Evolutionary conservation across 92 coral and sea anemone genomes (phyloP).

Genomic region (Blastomussa wellsi): DNA sequence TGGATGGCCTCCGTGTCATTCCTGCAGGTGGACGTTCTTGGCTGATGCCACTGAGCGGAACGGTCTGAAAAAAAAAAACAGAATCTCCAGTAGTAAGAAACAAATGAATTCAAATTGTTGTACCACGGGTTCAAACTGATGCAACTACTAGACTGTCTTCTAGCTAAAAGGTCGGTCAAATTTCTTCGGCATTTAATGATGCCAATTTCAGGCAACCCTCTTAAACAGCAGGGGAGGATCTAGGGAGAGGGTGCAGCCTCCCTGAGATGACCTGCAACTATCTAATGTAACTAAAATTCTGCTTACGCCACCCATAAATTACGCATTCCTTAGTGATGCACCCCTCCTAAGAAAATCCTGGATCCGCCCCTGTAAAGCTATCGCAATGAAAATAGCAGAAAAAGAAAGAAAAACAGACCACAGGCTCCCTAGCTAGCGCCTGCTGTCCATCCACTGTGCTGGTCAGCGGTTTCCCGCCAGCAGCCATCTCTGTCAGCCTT

Average conservation of each 20-base stretch:
- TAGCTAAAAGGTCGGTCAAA: neutral
- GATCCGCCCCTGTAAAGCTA: no score
- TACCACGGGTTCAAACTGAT: neutral
- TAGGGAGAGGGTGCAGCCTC: no score
- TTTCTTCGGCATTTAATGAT: no score
- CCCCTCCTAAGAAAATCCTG: no score
- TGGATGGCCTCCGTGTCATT: constrained; percentile 18
- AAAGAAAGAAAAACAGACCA: constrained; percentile 46
- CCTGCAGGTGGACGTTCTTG: constrained; percentile 17
- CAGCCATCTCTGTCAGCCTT: constrained; percentile 60
- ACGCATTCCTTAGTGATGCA: no score
- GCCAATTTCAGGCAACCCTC: no score
- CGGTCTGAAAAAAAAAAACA: constrained; percentile 11
- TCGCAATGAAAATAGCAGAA: no score
- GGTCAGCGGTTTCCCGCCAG: constrained; percentile 31
- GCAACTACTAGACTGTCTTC: no score
- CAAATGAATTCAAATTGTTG: neutral
- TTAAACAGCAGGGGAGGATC: no score
- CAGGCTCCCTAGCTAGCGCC: constrained; percentile 54
- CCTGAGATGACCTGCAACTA: no score
- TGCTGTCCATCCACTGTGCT: constrained; percentile 32
- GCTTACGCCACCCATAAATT: no score
- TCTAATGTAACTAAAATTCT: no score
- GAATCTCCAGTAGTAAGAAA: neutral
- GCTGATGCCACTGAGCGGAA: constrained; percentile 2